Percentiles rank a stretch among this genome's conserved stretches.
phyloP scores from a whole-genome alignment of 2,797 vertebrate species.

The Todus mexicanus region DNA sequence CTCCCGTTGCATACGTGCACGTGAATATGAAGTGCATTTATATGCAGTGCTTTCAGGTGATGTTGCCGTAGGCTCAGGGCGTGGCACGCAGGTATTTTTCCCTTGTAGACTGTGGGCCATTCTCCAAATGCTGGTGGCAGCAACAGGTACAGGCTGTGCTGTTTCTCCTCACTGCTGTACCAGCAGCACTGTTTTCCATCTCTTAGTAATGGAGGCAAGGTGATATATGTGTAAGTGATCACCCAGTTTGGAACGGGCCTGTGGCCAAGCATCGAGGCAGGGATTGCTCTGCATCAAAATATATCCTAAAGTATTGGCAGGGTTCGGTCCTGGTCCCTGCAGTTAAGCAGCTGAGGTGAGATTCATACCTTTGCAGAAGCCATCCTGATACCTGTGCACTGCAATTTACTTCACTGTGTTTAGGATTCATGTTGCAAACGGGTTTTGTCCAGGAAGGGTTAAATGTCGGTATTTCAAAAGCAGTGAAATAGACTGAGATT shows the following conservation, averaged over 20 bases:
- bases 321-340: not conserved
- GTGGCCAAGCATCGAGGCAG: not conserved
- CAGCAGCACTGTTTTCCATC: not conserved
- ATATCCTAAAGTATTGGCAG: not conserved
- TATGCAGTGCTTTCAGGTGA: rapidly evolving
- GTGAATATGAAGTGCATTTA: not conserved
- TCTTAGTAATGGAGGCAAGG: not conserved
- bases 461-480: not conserved
- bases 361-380: not conserved
- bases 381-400: not conserved
- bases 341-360: not conserved
- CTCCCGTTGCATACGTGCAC: rapidly evolving
- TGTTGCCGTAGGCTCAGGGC: rapidly evolving
- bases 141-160: not conserved
- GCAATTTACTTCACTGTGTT: not conserved
- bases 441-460: not conserved
- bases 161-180: not conserved
- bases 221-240: not conserved
- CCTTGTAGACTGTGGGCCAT: not conserved
- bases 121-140: not conserved
- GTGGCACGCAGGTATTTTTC: not conserved
- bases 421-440: not conserved
- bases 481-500: not conserved
- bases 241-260: not conserved
- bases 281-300: not conserved